Evolutionary conservation across 2,113 vertebrate genomes (phyloP).

Genomic region (Phyllostomus hastatus): DNA sequence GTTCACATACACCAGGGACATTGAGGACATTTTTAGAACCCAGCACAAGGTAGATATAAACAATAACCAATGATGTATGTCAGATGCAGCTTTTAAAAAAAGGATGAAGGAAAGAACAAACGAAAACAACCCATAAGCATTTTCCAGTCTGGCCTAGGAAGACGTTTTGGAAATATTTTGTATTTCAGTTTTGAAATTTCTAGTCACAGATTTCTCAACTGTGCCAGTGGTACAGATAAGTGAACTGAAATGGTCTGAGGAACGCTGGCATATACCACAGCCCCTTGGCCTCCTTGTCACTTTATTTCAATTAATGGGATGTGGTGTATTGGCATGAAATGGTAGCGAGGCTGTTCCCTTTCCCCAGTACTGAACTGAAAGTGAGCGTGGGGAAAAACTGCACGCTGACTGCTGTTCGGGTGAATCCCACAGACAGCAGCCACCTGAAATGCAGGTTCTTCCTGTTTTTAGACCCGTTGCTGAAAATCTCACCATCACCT

Average conservation of each 20-base stretch:
- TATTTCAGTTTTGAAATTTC: conserved; percentile 74
- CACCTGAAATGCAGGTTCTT: not conserved
- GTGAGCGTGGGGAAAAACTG: not conserved
- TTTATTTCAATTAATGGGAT: conserved; percentile 29
- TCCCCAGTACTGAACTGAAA: not conserved
- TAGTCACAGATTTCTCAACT: conserved; percentile 64
- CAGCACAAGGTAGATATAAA: conserved; percentile 77
- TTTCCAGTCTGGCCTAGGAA: conserved; percentile 74
- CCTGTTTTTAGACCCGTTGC: not conserved
- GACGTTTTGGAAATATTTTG: conserved; percentile 75
- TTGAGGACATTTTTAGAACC: conserved; percentile 74
- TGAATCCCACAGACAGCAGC: conserved; percentile 34
- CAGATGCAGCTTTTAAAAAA: conserved; percentile 42
- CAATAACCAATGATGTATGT: conserved; percentile 74
- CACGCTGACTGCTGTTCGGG: conserved; percentile 9
- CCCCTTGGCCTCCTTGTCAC: conserved; percentile 56
- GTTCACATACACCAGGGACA: conserved; percentile 66
- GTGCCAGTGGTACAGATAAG: conserved; percentile 68
- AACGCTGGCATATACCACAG: conserved; percentile 33
- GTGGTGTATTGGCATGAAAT: not conserved
- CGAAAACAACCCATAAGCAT: conserved; percentile 73
- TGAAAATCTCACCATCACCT: conserved; percentile 50
- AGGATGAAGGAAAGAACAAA: conserved; percentile 30
- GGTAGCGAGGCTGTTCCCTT: not conserved
- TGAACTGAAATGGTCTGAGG: conserved; percentile 68